These are phyloP conservation scores for Vicugna pacos DNA, from an alignment of 2,113 vertebrate genomes.

Conservation along the genomic window DNA sequence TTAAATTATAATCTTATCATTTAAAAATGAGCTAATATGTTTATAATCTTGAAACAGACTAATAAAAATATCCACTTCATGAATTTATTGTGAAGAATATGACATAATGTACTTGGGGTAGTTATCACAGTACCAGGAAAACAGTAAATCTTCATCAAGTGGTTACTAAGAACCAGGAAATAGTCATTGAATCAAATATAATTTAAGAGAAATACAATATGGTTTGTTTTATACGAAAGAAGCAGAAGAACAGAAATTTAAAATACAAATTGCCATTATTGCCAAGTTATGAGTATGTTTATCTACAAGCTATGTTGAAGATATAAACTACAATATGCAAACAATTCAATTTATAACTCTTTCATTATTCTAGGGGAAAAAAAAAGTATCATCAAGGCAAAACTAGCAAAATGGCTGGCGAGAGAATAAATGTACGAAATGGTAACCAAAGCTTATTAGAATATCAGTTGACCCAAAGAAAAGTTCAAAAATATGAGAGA, in stretches of 20 bases:
- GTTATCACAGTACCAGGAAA: not conserved
- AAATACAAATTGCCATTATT: not conserved
- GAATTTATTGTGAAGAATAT: not conserved
- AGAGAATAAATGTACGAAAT: not conserved
- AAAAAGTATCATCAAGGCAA: not conserved
- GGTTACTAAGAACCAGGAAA: not conserved
- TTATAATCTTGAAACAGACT: not conserved
- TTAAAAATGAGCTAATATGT: not conserved
- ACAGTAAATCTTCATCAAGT: not conserved
- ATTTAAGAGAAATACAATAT: not conserved
- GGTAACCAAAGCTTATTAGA: not conserved
- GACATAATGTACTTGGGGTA: not conserved
- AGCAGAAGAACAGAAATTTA: not conserved
- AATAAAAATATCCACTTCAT: not conserved
- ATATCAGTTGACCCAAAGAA: not conserved
- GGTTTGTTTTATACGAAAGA: not conserved
- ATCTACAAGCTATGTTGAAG: not conserved
- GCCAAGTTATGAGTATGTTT: not conserved
- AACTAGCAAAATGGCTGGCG: not conserved
- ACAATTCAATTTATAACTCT: not conserved
- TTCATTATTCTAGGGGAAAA: not conserved
- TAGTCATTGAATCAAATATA: not conserved
- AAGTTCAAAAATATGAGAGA: not conserved
- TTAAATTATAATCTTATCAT: not conserved
- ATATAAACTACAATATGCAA: not conserved